Percentiles rank a stretch among this genome's conserved stretches.
Conservation (phyloP, 1,140 invertebrate species). For the Zeugodacus cucurbitae region DNA sequence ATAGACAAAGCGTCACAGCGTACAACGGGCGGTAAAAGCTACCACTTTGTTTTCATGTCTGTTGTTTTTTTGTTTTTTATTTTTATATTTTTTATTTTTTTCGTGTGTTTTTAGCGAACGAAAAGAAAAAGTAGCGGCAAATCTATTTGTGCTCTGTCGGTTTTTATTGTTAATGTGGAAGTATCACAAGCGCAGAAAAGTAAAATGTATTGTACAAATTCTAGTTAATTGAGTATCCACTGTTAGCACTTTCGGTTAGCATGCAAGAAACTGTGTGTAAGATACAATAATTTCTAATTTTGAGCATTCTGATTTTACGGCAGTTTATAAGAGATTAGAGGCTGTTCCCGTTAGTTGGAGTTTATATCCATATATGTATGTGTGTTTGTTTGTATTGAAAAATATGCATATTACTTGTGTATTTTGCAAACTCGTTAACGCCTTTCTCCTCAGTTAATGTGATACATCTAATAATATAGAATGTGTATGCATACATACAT, state of each 20-base stretch:
- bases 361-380: neutral
- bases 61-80: neutral
- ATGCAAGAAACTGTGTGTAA: neutral
- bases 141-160: neutral
- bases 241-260: neutral
- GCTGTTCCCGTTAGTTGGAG: neutral
- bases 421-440: neutral
- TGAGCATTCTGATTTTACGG: neutral
- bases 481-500: too few species aligned
- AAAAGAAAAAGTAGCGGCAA: conserved; percentile 36
- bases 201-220: neutral
- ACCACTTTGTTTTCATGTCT: neutral
- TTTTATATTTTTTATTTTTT: neutral
- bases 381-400: neutral
- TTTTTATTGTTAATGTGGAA: conserved; percentile 28
- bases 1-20: neutral
- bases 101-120: neutral
- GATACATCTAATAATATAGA: too few species aligned
- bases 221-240: neutral
- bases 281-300: neutral
- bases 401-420: neutral
- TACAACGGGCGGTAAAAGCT: neutral
- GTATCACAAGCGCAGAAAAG: neutral
- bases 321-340: neutral
- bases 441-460: neutral